These are phyloP conservation scores for Drosophila yooni DNA, from an alignment of 2,888 invertebrate species.

Conservation along the genomic window DNA sequence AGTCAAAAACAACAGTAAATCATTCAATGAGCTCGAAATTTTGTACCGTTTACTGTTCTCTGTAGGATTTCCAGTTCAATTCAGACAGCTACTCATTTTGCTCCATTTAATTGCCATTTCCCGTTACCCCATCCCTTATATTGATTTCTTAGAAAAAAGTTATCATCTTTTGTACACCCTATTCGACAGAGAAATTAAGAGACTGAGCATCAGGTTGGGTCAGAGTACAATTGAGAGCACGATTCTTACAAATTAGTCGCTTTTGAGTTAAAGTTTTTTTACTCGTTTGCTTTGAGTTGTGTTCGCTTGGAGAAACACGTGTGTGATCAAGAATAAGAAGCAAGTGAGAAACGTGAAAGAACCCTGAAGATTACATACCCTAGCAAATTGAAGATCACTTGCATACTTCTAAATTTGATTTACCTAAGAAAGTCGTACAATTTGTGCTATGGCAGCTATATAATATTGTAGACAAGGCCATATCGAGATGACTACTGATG, in stretches of 20 bases:
- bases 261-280: neutral
- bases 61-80: conserved; percentile 19
- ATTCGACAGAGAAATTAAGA: neutral
- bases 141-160: conserved; percentile 5
- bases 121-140: conserved; percentile 33
- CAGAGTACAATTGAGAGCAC: conserved; percentile 1
- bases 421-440: neutral
- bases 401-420: neutral
- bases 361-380: neutral
- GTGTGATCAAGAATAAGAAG: conserved; percentile 21
- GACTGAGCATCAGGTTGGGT: neutral
- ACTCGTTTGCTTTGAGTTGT: conserved; percentile 19
- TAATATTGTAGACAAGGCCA: neutral
- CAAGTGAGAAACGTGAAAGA: neutral
- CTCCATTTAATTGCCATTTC: conserved; percentile 42
- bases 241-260: conserved; percentile 5
- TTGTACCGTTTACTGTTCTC: conserved; percentile 41
- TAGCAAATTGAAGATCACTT: neutral
- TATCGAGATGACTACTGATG: neutral
- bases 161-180: neutral
- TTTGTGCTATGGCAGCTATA: neutral
- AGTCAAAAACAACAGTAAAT: conserved; percentile 21
- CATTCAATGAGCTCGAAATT: conserved; percentile 56
- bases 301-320: conserved; percentile 21
- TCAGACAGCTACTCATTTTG: conserved; percentile 21